Conservation (phyloP, 2,797 vertebrate genomes). For the Setipinna tenuifilis region DNA sequence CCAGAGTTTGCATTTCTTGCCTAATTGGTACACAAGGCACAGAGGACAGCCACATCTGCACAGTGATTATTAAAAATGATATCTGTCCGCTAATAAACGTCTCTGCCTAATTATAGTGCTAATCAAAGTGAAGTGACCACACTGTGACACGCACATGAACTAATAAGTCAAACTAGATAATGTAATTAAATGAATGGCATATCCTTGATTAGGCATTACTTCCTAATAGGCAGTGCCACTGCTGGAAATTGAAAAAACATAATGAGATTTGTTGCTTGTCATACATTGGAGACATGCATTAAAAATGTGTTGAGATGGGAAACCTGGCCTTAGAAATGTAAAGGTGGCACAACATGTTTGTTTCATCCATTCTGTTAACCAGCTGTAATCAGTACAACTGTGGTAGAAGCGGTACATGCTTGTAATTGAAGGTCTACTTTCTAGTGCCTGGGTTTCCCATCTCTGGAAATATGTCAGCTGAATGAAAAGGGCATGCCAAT, state of each 20-base stretch:
- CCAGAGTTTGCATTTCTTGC: not conserved
- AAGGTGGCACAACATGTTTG: too few species aligned
- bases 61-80: not conserved
- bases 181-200: not conserved
- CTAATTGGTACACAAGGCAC: not conserved
- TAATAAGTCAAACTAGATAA: not conserved
- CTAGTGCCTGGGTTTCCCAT: too few species aligned
- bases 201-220: not conserved
- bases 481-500: not conserved
- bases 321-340: too few species aligned
- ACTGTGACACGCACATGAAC: not conserved
- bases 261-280: not conserved
- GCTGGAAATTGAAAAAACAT: not conserved
- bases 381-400: too few species aligned
- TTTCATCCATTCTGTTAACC: too few species aligned
- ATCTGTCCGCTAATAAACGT: not conserved
- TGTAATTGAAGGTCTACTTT: too few species aligned
- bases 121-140: not conserved
- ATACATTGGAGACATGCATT: not conserved
- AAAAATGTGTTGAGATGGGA: not conserved
- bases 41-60: not conserved
- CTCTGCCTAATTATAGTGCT: not conserved
- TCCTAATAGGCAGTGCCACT: not conserved
- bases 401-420: too few species aligned
- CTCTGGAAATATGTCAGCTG: not conserved